phyloP scores from a whole-genome alignment of 37 sponge, comb jelly and placozoan species.

The Agelas oroides region DNA sequence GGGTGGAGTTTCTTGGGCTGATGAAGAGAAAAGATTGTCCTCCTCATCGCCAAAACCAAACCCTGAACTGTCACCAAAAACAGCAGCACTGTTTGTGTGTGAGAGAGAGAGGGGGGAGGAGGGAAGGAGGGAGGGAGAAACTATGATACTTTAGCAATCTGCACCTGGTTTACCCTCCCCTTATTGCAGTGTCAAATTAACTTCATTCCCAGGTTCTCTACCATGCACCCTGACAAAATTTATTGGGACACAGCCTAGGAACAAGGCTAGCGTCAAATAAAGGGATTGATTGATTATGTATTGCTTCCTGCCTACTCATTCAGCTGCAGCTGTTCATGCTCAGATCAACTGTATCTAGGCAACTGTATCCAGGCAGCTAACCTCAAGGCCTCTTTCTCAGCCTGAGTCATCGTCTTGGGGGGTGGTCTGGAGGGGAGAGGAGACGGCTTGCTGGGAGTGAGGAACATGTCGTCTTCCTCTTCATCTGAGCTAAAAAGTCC shows the following conservation, averaged over 20 bases:
- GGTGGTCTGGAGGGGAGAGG: not conserved
- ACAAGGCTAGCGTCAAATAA: too few species aligned
- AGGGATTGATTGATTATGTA: too few species aligned
- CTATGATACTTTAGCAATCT: too few species aligned
- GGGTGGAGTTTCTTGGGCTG: not conserved
- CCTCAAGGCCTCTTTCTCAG: constrained; percentile 55
- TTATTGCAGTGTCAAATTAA: too few species aligned
- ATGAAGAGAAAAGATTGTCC: constrained; percentile 34
- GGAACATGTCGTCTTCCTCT: constrained; percentile 66
- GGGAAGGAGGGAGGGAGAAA: not conserved
- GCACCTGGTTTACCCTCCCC: too few species aligned
- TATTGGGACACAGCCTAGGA: too few species aligned
- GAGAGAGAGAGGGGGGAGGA: not conserved
- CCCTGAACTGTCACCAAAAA: constrained; percentile 37
- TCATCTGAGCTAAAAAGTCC: constrained; percentile 72
- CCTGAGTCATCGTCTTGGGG: constrained; percentile 37
- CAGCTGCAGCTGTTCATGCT: too few species aligned
- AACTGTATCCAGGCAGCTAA: too few species aligned
- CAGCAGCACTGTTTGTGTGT: constrained; percentile 38
- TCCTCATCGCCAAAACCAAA: constrained; percentile 57
- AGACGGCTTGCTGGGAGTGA: constrained; percentile 35
- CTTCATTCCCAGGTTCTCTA: too few species aligned
- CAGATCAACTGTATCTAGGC: too few species aligned
- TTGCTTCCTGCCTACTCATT: too few species aligned
- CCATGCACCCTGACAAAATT: too few species aligned